Evolutionary conservation across 2,797 vertebrate genomes (phyloP), one percentile per base, ranked within the genome.

Genomic region (Dendrocincla fuliginosa): DNA sequence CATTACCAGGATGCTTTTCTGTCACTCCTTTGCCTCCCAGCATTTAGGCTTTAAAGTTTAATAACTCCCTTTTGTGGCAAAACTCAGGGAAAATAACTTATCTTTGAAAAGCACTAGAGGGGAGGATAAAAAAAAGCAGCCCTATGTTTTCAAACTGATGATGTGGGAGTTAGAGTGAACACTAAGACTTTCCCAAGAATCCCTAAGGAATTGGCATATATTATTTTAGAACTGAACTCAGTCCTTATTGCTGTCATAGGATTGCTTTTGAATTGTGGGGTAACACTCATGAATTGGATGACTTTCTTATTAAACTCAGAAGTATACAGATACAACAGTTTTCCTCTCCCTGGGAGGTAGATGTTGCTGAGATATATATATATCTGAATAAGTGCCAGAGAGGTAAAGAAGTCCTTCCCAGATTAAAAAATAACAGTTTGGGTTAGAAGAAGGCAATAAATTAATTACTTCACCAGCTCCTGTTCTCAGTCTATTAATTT

Each of bases 121-220:
- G 79, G 91, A 94, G 71, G 86, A 65, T 50, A 93, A 60, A 89
- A 81, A 47, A 60, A 49, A 81, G 5, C 70, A 88, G 57, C 24
- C 57, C 16, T 77, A 16, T 68, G 78, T 93, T 92, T 94, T 75
- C 57, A 96, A 65, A 78, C 22, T 49, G 50, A 53, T 22, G 59
- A 35, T 52, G 86, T 89, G 89, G 87, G 91, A 95, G 92, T 53
- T 76, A 39, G 39, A 75, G 14, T 44, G n/a, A 85, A 67, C 44
- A 61, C 13, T 33, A 53, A 59, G 68, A 87, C 81, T 96, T 97
- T 95, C 96, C 93, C 96, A 97, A 35, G 77, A 93, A 86, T 96
- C 96, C 80, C 97, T 61, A 37, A 68, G 63, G 94, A 96, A 80
- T 44, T 44, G 46, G 30, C 78, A 89, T 53, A 53, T 95, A 85